Evolutionary conservation across 2,888 invertebrate genomes (phyloP).

Genomic region (Hydroisotoma schaefferi): DNA sequence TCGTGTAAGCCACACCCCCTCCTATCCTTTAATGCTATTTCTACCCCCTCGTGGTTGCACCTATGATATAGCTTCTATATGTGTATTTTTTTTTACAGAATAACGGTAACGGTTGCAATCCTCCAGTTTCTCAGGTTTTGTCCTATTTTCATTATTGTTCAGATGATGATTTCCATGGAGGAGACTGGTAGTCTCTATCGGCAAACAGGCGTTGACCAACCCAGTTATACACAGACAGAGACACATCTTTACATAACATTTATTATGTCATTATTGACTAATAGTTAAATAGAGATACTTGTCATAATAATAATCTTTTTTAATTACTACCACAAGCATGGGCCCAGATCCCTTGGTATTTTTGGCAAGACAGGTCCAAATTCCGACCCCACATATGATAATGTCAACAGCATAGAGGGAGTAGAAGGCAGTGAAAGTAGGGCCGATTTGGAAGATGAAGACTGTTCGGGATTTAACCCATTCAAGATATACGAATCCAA

Average conservation of each 20-base stretch:
- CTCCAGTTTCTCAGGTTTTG: not conserved
- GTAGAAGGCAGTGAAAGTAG: constrained; percentile 10
- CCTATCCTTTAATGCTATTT: no score
- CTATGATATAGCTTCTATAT: no score
- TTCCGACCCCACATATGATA: constrained; percentile 11
- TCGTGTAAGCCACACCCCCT: no score
- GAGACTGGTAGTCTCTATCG: not conserved
- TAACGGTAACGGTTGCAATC: not conserved
- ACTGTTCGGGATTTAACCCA: not conserved
- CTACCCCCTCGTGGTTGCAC: no score
- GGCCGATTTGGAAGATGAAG: not conserved
- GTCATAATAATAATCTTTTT: not conserved
- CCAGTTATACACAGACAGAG: not conserved
- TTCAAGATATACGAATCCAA: no score
- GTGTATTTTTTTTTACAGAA: no score
- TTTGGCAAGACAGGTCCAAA: constrained; percentile 24
- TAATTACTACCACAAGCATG: constrained; percentile 17
- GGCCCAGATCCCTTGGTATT: constrained; percentile 23
- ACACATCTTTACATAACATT: not conserved
- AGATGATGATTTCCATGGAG: no score
- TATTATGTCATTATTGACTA: not conserved
- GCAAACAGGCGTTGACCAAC: not conserved
- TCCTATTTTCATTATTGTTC: no score
- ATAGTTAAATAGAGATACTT: not conserved
- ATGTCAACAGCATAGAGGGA: constrained; percentile 14